Evolutionary conservation across 2,797 vertebrate genomes (phyloP), one percentile per base, ranked within the genome.

Genomic region (Stomatorhinus walkeri): DNA sequence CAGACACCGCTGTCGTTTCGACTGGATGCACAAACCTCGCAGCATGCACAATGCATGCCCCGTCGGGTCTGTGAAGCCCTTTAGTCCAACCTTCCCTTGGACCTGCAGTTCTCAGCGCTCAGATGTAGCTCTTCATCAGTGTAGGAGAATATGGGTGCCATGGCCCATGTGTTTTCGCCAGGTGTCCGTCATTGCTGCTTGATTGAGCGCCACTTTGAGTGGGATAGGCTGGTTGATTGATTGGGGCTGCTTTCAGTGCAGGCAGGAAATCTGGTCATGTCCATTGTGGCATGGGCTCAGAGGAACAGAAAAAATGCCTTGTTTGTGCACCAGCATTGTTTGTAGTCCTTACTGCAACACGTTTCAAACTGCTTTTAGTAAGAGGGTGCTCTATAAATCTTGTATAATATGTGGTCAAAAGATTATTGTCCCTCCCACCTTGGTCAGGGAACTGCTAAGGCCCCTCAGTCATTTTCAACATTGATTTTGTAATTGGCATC

Each of bases 401-500:
- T 61, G 28, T 64, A 64, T 32, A 24, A 10, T 46, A 59, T 22
- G n/a, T 48, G 19, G 40, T 32, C 14, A 36, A 56, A 56, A 56
- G 32, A 56, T 22, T 28, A 85, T 10, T 83, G 16, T 19, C 76
- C 52, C 54, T 54, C 5, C n/a, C n/a, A 54, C 19, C 81, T 85
- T 19, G 36, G 49, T 56, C 46, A 56, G 46, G 22, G 14, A 89
- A n/a, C 43, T 46, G 81, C 22, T 52, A 32, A 19, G 72, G 36
- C 49, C n/a, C 87, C 68, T 64, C 52, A 43, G 48, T 87, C 88
- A 87, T 88, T 89, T 87, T 89, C 68, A 43, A 28, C 83, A 90
- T 89, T 89, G 90, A 90, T 89, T 90, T 89, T 89, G 84, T 84
- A 90, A 90, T 90, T 85, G 84, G 49, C 83, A 22, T 81, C 90